Percentiles rank a stretch among this genome's conserved stretches.
These are phyloP conservation scores for Hemaris fuciformis DNA, from an alignment of 2,888 invertebrate genomes.

Conservation along the genomic window DNA sequence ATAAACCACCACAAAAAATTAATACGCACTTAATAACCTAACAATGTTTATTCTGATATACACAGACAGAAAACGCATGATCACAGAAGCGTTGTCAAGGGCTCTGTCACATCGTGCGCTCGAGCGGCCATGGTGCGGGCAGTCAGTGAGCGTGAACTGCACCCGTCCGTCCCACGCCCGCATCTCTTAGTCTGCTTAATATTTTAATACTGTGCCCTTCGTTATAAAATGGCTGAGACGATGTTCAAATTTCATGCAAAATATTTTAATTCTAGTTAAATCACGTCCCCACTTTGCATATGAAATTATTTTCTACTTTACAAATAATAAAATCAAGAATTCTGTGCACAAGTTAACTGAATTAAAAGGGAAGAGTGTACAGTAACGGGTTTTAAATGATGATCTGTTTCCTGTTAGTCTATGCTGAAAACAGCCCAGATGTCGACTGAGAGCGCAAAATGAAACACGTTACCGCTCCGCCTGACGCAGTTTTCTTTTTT, in stretches of 20 bases:
- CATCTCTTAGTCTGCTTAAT: constrained; percentile 32
- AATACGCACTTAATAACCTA: constrained; percentile 19
- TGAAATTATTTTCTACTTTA: background rate
- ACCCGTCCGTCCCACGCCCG: constrained; percentile 42
- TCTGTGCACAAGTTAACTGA: constrained; percentile 11
- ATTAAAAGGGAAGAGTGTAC: constrained; percentile 21
- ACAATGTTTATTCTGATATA: background rate
- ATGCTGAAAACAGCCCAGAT: constrained; percentile 69
- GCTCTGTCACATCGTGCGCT: constrained; percentile 44
- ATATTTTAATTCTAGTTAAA: background rate
- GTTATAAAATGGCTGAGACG: background rate
- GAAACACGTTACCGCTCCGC: constrained; percentile 74
- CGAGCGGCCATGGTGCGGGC: constrained; percentile 34
- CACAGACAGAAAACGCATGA: background rate
- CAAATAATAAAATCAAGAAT: background rate
- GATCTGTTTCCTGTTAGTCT: constrained; percentile 15
- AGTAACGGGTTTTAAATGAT: constrained; percentile 8
- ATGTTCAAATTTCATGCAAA: background rate
- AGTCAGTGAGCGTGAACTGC: constrained; percentile 57
- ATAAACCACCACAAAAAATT: too few species aligned
- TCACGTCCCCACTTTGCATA: background rate
- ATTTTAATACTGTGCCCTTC: background rate
- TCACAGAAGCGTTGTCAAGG: constrained; percentile 30
- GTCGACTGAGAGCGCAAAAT: constrained; percentile 70
- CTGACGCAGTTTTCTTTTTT: constrained; percentile 73